Conservation (phyloP, 2,113 vertebrate genomes). For the Antigone vipio region DNA sequence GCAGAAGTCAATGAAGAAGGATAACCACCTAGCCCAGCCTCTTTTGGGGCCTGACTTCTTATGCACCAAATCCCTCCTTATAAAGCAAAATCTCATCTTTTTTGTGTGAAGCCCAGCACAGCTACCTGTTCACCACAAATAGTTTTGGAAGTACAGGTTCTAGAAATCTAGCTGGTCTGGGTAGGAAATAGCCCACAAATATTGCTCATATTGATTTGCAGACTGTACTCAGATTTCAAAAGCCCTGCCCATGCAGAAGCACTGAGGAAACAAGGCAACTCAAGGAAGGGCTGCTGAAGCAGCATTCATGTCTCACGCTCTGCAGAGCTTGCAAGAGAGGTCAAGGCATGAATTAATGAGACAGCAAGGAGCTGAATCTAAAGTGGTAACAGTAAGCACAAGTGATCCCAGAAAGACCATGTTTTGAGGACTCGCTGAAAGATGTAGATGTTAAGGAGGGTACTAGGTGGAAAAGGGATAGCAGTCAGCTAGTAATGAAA, state of each 20-base stretch:
- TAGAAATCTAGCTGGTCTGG: not conserved
- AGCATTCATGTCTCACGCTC: not conserved
- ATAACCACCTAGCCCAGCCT: not conserved
- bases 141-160: not conserved
- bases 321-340: not conserved
- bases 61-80: not conserved
- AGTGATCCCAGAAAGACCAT: not conserved
- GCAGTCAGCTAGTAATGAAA: not conserved
- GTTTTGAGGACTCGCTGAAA: not conserved
- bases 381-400: not conserved
- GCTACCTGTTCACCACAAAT: not conserved
- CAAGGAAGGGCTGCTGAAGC: not conserved
- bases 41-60: not conserved
- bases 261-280: not conserved
- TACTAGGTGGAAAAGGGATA: not conserved
- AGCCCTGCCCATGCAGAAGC: not conserved
- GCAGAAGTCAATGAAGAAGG: not conserved
- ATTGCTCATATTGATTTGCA: not conserved
- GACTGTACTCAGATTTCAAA: not conserved
- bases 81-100: not conserved
- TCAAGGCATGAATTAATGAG: not conserved
- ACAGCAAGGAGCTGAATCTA: not conserved
- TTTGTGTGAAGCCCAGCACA: not conserved
- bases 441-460: not conserved
- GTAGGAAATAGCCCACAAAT: not conserved